A percentile compares a stretch with the other conserved stretches of the same genome.
Conservation (phyloP, 2,888 invertebrate species). For the Arenicola marina region DNA sequence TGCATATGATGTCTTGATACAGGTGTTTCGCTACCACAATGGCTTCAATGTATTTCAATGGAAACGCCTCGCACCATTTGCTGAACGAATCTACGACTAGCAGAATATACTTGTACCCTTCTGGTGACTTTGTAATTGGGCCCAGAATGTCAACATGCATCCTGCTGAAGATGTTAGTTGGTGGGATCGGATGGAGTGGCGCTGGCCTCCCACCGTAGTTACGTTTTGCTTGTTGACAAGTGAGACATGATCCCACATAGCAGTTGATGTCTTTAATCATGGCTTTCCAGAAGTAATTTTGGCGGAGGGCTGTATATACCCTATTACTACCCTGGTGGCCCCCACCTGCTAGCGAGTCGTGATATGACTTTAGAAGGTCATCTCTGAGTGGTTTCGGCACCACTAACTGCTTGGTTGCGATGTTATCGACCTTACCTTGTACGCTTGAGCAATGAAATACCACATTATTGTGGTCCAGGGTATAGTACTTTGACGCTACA, state of each 20-base stretch:
- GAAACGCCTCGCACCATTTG: constrained; percentile 33
- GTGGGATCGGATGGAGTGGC: constrained; percentile 26
- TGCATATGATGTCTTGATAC: constrained; percentile 5
- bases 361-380: constrained; percentile 25
- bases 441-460: too few relatives aligned
- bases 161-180: constrained; percentile 17
- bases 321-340: constrained; percentile 30
- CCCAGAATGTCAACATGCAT: constrained; percentile 33
- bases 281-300: constrained; percentile 32
- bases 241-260: constrained; percentile 27
- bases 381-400: constrained; percentile 16
- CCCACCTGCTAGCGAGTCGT: constrained; percentile 22
- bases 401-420: not conserved
- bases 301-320: constrained; percentile 24
- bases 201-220: constrained; percentile 13
- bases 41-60: constrained; percentile 9
- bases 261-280: constrained; percentile 28
- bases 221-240: constrained; percentile 26
- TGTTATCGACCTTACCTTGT: too few relatives aligned
- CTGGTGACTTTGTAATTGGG: constrained; percentile 20
- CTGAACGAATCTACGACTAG: constrained; percentile 27
- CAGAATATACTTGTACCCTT: constrained; percentile 28
- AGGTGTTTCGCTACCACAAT: not conserved
- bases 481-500: too few relatives aligned
- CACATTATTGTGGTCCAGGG: too few relatives aligned